A percentile compares a stretch with the other conserved stretches of the same genome.
phyloP scores from a whole-genome alignment of 2,888 invertebrate species.

The Mylabris sibirica region DNA sequence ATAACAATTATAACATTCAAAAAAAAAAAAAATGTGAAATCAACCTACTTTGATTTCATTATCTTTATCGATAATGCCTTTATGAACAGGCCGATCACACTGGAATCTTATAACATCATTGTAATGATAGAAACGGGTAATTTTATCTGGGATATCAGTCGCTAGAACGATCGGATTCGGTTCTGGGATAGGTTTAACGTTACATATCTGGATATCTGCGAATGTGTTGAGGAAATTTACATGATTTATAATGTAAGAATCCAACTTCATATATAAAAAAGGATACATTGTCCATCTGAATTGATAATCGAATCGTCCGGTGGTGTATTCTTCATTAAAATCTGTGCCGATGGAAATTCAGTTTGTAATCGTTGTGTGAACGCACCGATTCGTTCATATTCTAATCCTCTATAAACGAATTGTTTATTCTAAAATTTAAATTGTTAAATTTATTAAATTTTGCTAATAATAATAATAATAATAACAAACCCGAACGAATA shows the following conservation, averaged over 20 bases:
- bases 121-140: conserved; percentile 88
- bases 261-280: conserved; percentile 38
- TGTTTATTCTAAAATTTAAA: conserved; percentile 80
- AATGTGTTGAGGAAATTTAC: conserved; percentile 13
- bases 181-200: conserved; percentile 88
- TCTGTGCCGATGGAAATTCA: conserved; percentile 94
- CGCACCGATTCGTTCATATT: conserved; percentile 93
- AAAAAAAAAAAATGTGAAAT: conserved; percentile 7
- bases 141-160: conserved; percentile 81
- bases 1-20: conserved; percentile 4
- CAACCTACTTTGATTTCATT: conserved; percentile 91
- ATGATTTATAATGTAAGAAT: neutral
- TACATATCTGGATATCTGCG: conserved; percentile 89
- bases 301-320: conserved; percentile 87
- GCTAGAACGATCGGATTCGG: conserved; percentile 64
- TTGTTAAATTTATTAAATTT: conserved; percentile 26
- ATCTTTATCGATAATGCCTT: conserved; percentile 89
- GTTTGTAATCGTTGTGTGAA: conserved; percentile 93
- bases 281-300: conserved; percentile 84
- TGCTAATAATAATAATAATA: conserved; percentile 15
- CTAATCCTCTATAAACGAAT: conserved; percentile 93
- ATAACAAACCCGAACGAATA: conserved; percentile 87
- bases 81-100: conserved; percentile 88
- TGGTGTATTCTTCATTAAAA: conserved; percentile 89
- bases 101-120: conserved; percentile 91